Evolutionary conservation across 2,888 invertebrate genomes (phyloP), one percentile per base, ranked within the genome.

Genomic region (Cecidostiba fungosa): DNA sequence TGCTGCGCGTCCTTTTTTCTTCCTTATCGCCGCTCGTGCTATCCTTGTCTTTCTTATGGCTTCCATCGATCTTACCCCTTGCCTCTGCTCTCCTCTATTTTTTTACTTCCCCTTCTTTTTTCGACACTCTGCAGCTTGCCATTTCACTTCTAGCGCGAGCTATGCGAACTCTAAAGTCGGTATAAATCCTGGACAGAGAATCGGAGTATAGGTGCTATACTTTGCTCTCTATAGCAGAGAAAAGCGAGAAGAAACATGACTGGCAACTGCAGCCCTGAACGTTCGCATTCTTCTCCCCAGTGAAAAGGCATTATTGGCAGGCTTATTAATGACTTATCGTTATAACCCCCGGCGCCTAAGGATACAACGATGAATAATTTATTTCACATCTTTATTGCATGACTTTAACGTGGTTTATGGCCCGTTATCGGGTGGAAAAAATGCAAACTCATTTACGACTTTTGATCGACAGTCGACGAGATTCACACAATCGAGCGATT

Each of bases 21-120:
- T 29, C 62, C 72, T 39, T 72, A 39, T 72, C 72, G 43, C 72
- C n/a, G 6, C 32, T n/a, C 36, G 36, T 26, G n/a, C 29, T 36
- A 50, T 36, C 78, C 78, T 79, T 43, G 78, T 77, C 76, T 77
- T 72, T 85, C 73, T 77, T 77, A 82, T 32, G 81, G 77, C 85
- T 85, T 82, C 81, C 73, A 82, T 82, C 72, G 77, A 36, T 82
- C 73, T 77, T 47, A n/a, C 47, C 77, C 26, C 23, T 16, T 39
- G 19, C n/a, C 29, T 32, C 19, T 16, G 26, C 43, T 43, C 23
- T 16, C n/a, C 29, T 19, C 70, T 23, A 43, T 72, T 39, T 32
- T 39, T 32, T 36, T 19, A 29, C 4, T 19, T 19, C 19, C 23
- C 23, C n/a, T n/a, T n/a, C n/a, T 43, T 78, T 78, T 62, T 78